These are phyloP conservation scores for Gadus chalcogrammus DNA, from an alignment of 2,113 vertebrate genomes.

Conservation along the genomic window DNA sequence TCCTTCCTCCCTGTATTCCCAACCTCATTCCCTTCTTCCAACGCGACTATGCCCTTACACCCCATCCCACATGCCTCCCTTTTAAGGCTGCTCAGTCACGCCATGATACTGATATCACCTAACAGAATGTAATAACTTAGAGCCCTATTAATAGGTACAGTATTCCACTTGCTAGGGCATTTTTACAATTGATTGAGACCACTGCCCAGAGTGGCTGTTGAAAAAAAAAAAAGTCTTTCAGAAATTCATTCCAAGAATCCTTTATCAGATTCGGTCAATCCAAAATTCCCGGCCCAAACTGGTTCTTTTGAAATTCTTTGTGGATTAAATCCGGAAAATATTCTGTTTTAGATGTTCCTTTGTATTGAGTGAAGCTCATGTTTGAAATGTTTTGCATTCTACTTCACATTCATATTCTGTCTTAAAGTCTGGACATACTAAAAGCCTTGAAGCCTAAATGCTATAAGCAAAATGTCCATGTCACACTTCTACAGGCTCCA, in stretches of 20 bases:
- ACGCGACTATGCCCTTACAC: slow-evolving; percentile 49
- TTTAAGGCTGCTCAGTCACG: slow-evolving; percentile 72
- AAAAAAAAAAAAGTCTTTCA: background rate
- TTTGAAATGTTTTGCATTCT: too few relatives aligned
- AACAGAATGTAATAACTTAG: slow-evolving; percentile 82
- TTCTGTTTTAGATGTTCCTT: too few relatives aligned
- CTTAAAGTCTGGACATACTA: too few relatives aligned
- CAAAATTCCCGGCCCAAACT: slow-evolving; percentile 38
- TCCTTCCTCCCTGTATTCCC: slow-evolving; percentile 46
- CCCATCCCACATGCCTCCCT: slow-evolving; percentile 54
- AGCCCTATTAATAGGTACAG: slow-evolving; percentile 74
- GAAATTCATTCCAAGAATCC: slow-evolving; percentile 24
- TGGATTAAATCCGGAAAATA: too few relatives aligned
- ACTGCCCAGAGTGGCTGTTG: slow-evolving; percentile 38
- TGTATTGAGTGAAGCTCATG: too few relatives aligned
- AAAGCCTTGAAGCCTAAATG: slow-evolving; percentile 25
- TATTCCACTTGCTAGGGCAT: slow-evolving; percentile 70
- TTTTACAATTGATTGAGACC: slow-evolving; percentile 37
- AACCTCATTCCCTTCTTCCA: slow-evolving; percentile 18
- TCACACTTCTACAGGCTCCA: slow-evolving; percentile 56
- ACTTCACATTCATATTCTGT: too few relatives aligned
- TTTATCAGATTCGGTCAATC: slow-evolving; percentile 6
- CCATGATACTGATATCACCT: slow-evolving; percentile 80
- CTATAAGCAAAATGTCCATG: slow-evolving; percentile 50
- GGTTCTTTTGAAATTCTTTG: slow-evolving; percentile 16